Conservation (phyloP, 2,888 invertebrate genomes). For the Phalangium opilio region DNA sequence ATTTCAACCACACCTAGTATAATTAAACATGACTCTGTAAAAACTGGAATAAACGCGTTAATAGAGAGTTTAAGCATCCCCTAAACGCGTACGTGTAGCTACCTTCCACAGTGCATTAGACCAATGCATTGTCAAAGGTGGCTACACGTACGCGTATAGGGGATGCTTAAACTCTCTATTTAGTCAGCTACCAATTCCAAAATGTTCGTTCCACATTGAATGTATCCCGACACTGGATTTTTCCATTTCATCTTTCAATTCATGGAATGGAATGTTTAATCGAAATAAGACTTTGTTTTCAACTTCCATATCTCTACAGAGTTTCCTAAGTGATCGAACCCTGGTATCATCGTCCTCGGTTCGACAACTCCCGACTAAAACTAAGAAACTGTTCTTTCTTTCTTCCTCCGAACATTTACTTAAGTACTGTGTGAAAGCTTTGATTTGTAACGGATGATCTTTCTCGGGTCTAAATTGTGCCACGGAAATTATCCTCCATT, state of each 20-base stretch:
- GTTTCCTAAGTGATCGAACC: slow-evolving; percentile 62
- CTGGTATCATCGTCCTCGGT: slow-evolving; percentile 62
- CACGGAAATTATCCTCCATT: slow-evolving; percentile 57
- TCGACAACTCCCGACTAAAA: slow-evolving; percentile 82
- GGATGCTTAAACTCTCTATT: too few relatives aligned
- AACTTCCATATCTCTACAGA: slow-evolving; percentile 64
- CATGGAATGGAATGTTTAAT: slow-evolving; percentile 67
- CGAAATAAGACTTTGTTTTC: slow-evolving; percentile 73
- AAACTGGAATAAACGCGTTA: too few relatives aligned
- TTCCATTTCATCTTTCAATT: slow-evolving; percentile 52
- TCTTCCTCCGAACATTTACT: slow-evolving; percentile 52
- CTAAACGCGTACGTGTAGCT: too few relatives aligned
- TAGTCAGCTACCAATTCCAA: slow-evolving; percentile 94
- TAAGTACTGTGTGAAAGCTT: slow-evolving; percentile 45
- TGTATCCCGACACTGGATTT: slow-evolving; percentile 69
- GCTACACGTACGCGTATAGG: too few relatives aligned
- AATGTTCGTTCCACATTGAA: slow-evolving; percentile 99
- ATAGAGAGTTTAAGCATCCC: too few relatives aligned
- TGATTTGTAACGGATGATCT: slow-evolving; percentile 80
- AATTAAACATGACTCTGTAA: too few relatives aligned
- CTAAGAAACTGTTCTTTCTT: slow-evolving; percentile 51
- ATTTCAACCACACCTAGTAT: slow-evolving; percentile 69
- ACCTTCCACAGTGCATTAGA: too few relatives aligned
- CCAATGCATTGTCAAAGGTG: too few relatives aligned
- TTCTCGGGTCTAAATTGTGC: slow-evolving; percentile 97